Evolutionary conservation across 2,888 invertebrate species (phyloP).

Genomic region (Phoenoteleia sp.): DNA sequence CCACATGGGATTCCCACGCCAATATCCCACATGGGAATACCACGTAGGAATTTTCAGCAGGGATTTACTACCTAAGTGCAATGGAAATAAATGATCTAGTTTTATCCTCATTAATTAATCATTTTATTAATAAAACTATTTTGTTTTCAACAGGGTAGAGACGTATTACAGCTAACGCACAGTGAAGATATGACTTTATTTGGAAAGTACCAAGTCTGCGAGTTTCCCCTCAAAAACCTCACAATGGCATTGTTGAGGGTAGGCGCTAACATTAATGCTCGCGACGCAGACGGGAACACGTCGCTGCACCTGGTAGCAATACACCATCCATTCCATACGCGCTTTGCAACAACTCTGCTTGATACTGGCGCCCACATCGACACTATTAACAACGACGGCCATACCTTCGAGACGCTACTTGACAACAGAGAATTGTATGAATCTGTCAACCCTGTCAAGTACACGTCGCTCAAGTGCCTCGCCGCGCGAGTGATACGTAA

Average conservation of each 20-base stretch:
- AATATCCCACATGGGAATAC: too few species aligned
- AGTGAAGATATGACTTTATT: constrained; percentile 91
- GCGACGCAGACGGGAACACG: constrained; percentile 95
- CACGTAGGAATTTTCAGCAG: too few species aligned
- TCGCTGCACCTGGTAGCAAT: constrained; percentile 95
- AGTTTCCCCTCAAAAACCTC: constrained; percentile 91
- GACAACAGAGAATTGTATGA: constrained; percentile 89
- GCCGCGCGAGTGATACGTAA: constrained; percentile 93
- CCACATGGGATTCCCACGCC: too few species aligned
- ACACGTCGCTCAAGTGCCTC: constrained; percentile 94
- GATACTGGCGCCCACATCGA: constrained; percentile 95
- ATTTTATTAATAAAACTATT: too few species aligned
- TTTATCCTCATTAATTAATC: constrained; percentile 6
- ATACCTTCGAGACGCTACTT: constrained; percentile 92
- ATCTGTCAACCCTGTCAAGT: constrained; percentile 92
- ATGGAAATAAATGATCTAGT: too few species aligned
- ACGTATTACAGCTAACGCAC: constrained; percentile 94
- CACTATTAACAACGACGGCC: constrained; percentile 92
- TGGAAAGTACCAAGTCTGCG: constrained; percentile 90
- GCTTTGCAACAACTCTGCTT: constrained; percentile 91
- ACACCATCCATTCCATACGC: constrained; percentile 88
- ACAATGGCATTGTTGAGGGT: constrained; percentile 93
- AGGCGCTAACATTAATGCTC: constrained; percentile 93
- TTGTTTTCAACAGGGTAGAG: constrained; percentile 89
- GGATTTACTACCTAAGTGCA: too few species aligned